Conservation (phyloP, 2,113 vertebrate genomes). For the Tinamus guttatus region DNA sequence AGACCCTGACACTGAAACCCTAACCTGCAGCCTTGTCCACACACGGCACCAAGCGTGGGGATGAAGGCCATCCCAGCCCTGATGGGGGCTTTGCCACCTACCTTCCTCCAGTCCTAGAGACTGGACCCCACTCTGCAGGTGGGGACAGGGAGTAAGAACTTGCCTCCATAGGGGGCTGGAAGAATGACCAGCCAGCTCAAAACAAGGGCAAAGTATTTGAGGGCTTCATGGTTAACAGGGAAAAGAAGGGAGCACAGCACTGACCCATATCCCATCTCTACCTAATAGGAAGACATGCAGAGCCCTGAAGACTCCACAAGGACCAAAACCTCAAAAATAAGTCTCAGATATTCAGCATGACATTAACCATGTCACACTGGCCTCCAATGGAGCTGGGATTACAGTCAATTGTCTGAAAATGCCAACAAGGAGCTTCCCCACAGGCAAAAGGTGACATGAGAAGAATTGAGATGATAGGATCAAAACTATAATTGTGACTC, state of each 20-base stretch:
- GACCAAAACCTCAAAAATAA: not conserved
- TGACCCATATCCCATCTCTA: not conserved
- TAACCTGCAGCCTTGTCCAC: not conserved
- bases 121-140: not conserved
- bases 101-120: not conserved
- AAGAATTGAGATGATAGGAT: not conserved
- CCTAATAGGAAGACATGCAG: fast-evolving
- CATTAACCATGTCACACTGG: not conserved
- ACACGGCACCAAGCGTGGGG: not conserved
- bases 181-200: not conserved
- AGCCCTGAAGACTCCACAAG: not conserved
- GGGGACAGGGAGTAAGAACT: not conserved
- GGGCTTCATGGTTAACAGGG: not conserved
- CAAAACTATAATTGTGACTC: fast-evolving
- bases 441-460: not conserved
- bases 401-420: not conserved
- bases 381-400: not conserved
- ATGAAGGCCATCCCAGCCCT: not conserved
- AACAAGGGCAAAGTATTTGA: not conserved
- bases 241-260: not conserved
- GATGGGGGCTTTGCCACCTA: not conserved
- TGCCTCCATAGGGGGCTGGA: not conserved
- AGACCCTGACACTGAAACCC: not conserved
- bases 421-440: not conserved
- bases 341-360: not conserved